These are phyloP conservation scores for Poeciliopsis occidentalis DNA, from an alignment of 2,113 vertebrate genomes.

Conservation along the genomic window DNA sequence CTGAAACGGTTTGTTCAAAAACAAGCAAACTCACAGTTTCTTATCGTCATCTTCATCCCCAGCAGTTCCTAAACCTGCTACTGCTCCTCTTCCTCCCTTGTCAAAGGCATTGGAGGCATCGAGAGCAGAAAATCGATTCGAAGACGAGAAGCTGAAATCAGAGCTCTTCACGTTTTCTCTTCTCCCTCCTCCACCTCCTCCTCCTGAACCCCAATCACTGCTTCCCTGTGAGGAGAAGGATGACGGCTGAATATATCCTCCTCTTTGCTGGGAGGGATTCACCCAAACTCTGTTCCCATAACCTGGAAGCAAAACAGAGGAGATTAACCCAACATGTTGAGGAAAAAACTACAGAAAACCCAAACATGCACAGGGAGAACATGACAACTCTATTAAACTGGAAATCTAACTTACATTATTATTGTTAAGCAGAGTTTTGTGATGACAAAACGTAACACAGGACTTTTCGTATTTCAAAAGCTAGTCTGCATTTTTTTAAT, in stretches of 20 bases:
- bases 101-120: constrained; percentile 48
- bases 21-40: constrained; percentile 82
- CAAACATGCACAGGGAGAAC: too few species aligned
- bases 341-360: too few species aligned
- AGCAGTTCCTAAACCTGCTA: constrained; percentile 59
- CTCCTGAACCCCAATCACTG: constrained; percentile 54
- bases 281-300: constrained; percentile 82
- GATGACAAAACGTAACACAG: too few species aligned
- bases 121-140: constrained; percentile 83
- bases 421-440: too few species aligned
- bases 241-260: constrained; percentile 83
- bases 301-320: constrained; percentile 48
- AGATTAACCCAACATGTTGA: too few species aligned
- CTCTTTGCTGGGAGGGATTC: constrained; percentile 81
- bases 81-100: constrained; percentile 54
- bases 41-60: constrained; percentile 82
- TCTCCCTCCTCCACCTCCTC: constrained; percentile 62
- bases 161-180: constrained; percentile 66
- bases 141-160: constrained; percentile 73
- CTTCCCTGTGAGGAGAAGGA: constrained; percentile 79
- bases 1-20: neutral
- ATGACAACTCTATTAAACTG: too few species aligned
- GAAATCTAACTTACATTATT: too few species aligned
- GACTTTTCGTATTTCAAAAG: too few species aligned
- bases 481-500: too few species aligned